A percentile compares a stretch with the other conserved stretches of the same genome.
phyloP scores from a whole-genome alignment of 2,113 vertebrate species.

The Arothron firmamentum region DNA sequence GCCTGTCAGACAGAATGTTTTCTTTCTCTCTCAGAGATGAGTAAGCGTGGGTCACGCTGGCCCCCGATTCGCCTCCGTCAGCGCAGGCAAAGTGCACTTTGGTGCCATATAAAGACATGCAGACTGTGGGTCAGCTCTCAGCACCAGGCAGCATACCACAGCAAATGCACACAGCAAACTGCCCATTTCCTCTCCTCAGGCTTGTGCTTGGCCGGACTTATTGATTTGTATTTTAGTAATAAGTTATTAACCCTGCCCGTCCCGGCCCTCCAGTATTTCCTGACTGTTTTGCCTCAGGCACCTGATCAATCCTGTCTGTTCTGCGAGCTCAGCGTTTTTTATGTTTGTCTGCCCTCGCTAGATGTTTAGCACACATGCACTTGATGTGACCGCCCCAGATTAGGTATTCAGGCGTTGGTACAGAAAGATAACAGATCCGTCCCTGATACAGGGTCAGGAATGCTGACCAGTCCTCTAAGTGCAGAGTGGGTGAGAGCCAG shows the following conservation, averaged over 20 bases:
- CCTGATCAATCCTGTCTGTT: conserved; percentile 69
- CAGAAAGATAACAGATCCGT: conserved; percentile 25
- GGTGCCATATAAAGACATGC: conserved; percentile 70
- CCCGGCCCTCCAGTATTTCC: conserved; percentile 49
- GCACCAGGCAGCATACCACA: conserved; percentile 58
- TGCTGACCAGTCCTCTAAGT: conserved; percentile 42
- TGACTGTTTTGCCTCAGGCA: conserved; percentile 62
- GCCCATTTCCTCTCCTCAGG: conserved; percentile 64
- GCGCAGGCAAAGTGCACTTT: conserved; percentile 65
- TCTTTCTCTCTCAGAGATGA: conserved; percentile 54
- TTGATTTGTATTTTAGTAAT: conserved; percentile 68
- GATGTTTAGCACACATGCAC: background rate
- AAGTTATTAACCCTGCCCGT: conserved; percentile 31
- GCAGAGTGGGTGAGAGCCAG: conserved; percentile 12
- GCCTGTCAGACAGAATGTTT: conserved; percentile 60
- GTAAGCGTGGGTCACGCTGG: conserved; percentile 50
- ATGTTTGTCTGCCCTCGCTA: background rate
- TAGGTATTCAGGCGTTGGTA: conserved; percentile 15
- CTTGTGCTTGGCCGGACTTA: conserved; percentile 52
- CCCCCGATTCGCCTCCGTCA: conserved; percentile 48
- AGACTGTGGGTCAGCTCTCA: conserved; percentile 52
- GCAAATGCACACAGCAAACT: conserved; percentile 59
- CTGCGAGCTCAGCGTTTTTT: conserved; percentile 14
- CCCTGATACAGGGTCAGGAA: conserved; percentile 32
- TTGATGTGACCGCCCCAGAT: background rate